Base-by-base conservation (phyloP, 2,888 invertebrate species). In the Synergus itoensis region DNA sequence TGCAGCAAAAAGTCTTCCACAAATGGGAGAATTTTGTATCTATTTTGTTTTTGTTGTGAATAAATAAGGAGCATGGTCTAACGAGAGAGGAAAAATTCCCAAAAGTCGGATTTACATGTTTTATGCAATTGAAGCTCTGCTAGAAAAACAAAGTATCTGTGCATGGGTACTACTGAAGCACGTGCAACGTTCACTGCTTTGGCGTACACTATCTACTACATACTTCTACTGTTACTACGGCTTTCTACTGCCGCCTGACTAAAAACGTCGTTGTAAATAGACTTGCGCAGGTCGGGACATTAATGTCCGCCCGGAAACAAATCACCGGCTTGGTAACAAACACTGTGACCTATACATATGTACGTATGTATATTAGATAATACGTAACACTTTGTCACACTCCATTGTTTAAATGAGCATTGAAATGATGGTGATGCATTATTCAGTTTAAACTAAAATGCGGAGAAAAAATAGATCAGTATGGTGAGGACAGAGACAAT, bases 281-380 rank as follows among this genome's bases (percentile, higher is more conserved):
- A 16, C n/a, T 65, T 65, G 65, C 40, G 65, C 65, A 65, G 65
- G 65, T 65, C 41, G 40, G 18, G 65, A 65, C 65, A 65, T 65
- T 65, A 65, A 65, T 65, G 65, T 65, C n/a, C 41, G 41, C n/a
- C 40, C 18, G 40, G 41, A 65, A 65, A 40, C 65, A 65, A 40
- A 40, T 65, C 65, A 65, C 65, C 11, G 16, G 65, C 65, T 64
- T 64, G 40, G 40, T 65, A 65, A 65, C 65, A 40, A 65, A 65
- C 41, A 65, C 41, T 53, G 53, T 53, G 53, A 53, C 53, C 53
- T 53, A 53, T 53, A 53, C 53, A 53, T 53, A 53, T 53, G 53
- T 53, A 53, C 53, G n/a, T 53, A 53, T 53, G 53, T 53, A 53
- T 53, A 53, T 53, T 53, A 53, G 53, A 53, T 53, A 53, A 53